Evolutionary conservation across 2,797 vertebrate genomes (phyloP), one percentile per base, ranked within the genome.

Genomic region (Amblyopsis hoosieri): DNA sequence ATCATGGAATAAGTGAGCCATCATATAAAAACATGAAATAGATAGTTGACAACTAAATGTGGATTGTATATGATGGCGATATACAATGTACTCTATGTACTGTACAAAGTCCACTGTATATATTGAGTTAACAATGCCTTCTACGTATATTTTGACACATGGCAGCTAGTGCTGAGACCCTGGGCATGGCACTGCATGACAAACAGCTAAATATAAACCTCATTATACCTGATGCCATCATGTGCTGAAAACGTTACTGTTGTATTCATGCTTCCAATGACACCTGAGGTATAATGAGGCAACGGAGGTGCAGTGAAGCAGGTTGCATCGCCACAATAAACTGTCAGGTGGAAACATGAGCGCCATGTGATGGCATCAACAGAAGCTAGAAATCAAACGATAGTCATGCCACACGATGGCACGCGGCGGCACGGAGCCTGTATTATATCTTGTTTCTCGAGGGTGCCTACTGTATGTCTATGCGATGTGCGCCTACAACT

Each of bases 131-230:
- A 48, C 13, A 14, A 23, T 23, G 23, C 23, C 23, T 29, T 67
- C 67, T 86, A 17, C 17, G 17, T 17, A 82, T 85, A 69, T 86
- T 89, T 86, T 89, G 86, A 89, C 79, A 87, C 69, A 83, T 65
- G 78, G 85, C 57, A 64, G 75, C 75, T 64, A 42, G 46, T 74
- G 52, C 60, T 81, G 68, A 81, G 86, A 86, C 71, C 69, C 79
- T 45, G 66, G 66, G 8, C 60, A 19, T 74, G 74, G 63, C 67
- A 54, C 71, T 74, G 75, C 72, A 76, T 70, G 71, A 74, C 66
- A 67, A 76, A 67, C 42, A 71, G 79, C 82, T 83, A 89, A 89
- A 89, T 81, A 87, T 83, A 87, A 84, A 76, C 82, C 78, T 86
- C 76, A 81, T 88, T 88, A 86, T 85, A 68, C 72, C 60, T 68